phyloP scores from a whole-genome alignment of 2,113 vertebrate genomes.

The Pelecanoides urinatrix region DNA sequence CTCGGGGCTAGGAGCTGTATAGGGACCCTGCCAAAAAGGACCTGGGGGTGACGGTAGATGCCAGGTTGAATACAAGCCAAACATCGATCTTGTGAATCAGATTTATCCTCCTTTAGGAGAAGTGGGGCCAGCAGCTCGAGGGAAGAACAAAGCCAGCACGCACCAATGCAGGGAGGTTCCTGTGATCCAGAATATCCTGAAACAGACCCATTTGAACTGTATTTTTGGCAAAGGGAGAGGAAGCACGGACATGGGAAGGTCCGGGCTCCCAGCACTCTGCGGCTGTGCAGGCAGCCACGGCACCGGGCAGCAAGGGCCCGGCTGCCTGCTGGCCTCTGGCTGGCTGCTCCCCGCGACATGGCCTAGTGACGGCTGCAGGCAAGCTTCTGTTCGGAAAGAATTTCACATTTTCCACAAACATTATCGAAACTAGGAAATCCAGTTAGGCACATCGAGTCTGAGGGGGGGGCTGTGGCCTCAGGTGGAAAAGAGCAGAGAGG shows the following conservation, averaged over 20 bases:
- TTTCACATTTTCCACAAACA: background rate
- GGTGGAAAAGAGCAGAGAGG: background rate
- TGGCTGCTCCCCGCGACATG: background rate
- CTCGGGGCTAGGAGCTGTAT: background rate
- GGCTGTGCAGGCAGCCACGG: background rate
- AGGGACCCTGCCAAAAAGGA: background rate
- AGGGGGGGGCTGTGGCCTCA: background rate
- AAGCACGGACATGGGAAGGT: background rate
- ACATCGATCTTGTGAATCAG: background rate
- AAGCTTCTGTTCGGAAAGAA: background rate
- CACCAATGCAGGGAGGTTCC: background rate
- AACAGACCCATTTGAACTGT: background rate
- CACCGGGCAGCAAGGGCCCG: background rate
- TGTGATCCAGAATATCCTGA: background rate
- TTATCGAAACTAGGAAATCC: background rate
- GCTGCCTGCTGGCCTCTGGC: background rate
- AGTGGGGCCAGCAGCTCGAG: background rate
- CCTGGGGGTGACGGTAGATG: background rate
- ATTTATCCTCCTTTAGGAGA: background rate
- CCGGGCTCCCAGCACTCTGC: background rate
- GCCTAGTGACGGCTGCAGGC: background rate
- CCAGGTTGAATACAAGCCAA: background rate
- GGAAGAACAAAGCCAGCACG: background rate
- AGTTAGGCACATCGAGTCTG: background rate
- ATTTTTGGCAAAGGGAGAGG: background rate